Percentiles rank a stretch among this genome's conserved stretches.
Evolutionary conservation across 1,140 invertebrate species (phyloP).

Genomic region (Phymastichus coffea): DNA sequence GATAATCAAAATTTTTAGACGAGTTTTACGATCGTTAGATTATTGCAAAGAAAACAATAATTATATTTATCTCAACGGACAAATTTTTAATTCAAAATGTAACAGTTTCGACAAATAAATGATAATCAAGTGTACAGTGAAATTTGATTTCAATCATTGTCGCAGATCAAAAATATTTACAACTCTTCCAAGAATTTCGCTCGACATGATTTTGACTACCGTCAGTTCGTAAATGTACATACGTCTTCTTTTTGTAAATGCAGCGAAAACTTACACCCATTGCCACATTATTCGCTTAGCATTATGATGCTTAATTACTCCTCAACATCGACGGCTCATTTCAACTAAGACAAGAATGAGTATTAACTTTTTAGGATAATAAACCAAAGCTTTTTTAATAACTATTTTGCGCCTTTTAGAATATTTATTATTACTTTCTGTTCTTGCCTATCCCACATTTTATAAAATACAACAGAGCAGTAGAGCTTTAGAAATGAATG

Average conservation of each 20-base stretch:
- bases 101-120: neutral
- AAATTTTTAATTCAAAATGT: neutral
- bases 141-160: too few species aligned
- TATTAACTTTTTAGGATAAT: constrained; percentile 18
- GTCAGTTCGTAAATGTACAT: constrained; percentile 5
- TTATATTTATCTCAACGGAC: neutral
- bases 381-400: constrained; percentile 26
- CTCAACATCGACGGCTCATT: neutral
- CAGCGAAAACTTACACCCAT: neutral
- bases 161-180: constrained; percentile 18
- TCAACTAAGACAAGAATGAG: constrained; percentile 14
- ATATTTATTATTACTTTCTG: neutral
- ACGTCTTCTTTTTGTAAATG: constrained; percentile 1
- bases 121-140: too few species aligned
- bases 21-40: neutral
- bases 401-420: constrained; percentile 7
- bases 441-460: too few species aligned
- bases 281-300: neutral
- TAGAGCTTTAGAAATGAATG: neutral
- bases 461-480: constrained; percentile 12
- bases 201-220: neutral
- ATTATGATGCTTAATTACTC: neutral
- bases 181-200: neutral
- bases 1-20: constrained; percentile 2
- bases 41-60: neutral